Conservation (phyloP, 2,113 vertebrate species). For the Solenodon paradoxus region DNA sequence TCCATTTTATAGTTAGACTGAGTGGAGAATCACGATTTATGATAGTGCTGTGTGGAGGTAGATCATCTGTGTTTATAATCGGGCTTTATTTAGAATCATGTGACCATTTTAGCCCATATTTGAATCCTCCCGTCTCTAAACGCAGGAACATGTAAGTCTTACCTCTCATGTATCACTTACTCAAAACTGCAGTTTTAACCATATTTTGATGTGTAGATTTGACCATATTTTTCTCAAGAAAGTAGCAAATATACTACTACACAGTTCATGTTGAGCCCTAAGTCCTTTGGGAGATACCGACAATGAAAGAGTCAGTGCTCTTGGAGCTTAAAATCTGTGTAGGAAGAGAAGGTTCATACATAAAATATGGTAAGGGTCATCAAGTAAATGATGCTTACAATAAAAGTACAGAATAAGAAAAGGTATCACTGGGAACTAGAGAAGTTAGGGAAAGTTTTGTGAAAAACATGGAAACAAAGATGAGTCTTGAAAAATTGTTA, state of each 20-base stretch:
- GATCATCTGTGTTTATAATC: not conserved
- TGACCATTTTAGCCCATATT: not conserved
- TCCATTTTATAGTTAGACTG: not conserved
- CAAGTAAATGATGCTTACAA: not conserved
- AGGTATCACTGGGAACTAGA: not conserved
- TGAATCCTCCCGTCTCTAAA: not conserved
- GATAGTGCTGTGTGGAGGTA: not conserved
- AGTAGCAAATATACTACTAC: not conserved
- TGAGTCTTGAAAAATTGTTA: not conserved
- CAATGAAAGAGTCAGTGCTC: not conserved
- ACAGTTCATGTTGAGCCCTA: not conserved
- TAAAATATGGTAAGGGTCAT: not conserved
- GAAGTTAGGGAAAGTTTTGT: not conserved
- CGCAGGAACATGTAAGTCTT: not conserved
- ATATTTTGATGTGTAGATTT: too few species aligned
- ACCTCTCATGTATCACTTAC: conserved; percentile 4
- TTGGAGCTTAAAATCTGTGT: not conserved
- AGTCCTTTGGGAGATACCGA: not conserved
- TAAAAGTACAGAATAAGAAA: not conserved
- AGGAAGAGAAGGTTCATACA: not conserved
- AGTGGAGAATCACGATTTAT: not conserved
- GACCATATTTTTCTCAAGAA: not conserved
- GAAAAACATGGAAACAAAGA: not conserved
- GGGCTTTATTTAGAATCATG: conserved; percentile 7
- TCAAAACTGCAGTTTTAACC: conserved; percentile 37